A percentile compares a stretch with the other conserved stretches of the same genome.
Conservation (phyloP, 1,140 invertebrate species). For the Tigriopus japonicus region DNA sequence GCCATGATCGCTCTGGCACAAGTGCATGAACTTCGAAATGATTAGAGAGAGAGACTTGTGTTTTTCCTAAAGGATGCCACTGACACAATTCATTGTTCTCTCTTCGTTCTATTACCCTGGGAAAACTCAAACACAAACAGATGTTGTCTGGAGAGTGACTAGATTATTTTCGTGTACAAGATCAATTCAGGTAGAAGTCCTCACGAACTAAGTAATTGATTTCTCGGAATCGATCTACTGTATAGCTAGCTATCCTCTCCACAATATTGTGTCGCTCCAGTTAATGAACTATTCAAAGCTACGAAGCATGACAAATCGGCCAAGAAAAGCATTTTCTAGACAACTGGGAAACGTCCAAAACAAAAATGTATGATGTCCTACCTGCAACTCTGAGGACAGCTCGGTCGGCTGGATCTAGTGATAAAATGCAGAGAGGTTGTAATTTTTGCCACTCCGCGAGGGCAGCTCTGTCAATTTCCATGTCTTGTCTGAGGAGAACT, state of each 20-base stretch:
- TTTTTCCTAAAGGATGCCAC: no score
- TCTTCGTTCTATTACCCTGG: no score
- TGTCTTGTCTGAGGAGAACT: slow-evolving; percentile 9
- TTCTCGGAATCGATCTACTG: not conserved
- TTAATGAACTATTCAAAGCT: not conserved
- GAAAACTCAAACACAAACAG: no score
- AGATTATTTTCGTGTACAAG: no score
- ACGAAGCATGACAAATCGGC: not conserved
- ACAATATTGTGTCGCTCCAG: not conserved
- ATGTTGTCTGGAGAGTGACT: no score
- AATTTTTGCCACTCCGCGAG: slow-evolving; percentile 88
- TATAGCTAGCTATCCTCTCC: not conserved
- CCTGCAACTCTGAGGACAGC: slow-evolving; percentile 88
- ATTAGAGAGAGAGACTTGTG: no score
- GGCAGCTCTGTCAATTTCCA: slow-evolving; percentile 33
- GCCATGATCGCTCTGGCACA: no score
- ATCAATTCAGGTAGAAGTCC: no score
- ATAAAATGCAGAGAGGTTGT: slow-evolving; percentile 82
- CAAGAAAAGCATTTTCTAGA: not conserved
- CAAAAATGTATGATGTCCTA: slow-evolving; percentile 28
- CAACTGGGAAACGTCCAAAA: no score
- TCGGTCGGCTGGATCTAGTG: slow-evolving; percentile 79
- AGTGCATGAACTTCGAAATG: no score
- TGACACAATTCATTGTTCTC: no score
- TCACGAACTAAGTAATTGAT: not conserved